These are phyloP conservation scores for Trachelipus rathkii DNA, from an alignment of 1,140 invertebrate genomes.

Conservation along the genomic window DNA sequence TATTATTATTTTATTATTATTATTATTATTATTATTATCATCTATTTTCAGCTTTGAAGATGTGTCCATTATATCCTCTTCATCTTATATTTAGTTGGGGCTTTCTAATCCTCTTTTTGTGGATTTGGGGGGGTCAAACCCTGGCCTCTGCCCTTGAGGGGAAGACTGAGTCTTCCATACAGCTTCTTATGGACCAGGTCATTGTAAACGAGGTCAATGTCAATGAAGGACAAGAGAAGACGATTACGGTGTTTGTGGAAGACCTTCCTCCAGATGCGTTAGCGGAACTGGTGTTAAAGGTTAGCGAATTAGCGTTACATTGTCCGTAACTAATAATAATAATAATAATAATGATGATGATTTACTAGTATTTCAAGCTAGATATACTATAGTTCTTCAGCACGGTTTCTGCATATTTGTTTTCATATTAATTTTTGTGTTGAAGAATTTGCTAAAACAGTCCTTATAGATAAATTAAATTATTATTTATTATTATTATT, in stretches of 20 bases:
- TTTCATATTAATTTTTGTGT: no score
- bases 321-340: no score
- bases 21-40: no score
- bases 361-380: no score
- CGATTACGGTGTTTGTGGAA: background rate
- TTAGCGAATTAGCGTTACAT: background rate
- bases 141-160: background rate
- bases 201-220: background rate
- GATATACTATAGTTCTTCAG: no score
- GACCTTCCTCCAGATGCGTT: background rate
- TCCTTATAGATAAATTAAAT: no score
- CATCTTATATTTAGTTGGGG: background rate
- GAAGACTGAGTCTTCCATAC: background rate
- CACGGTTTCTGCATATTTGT: no score
- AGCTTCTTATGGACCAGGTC: background rate
- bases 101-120: background rate
- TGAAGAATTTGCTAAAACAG: no score
- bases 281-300: background rate
- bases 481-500: background rate
- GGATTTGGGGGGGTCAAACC: background rate
- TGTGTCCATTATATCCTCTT: constrained; percentile 7
- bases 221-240: background rate
- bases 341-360: no score
- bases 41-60: background rate
- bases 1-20: no score